Base-by-base conservation (phyloP, 2,113 vertebrate species). In the Eretmochelys imbricata region DNA sequence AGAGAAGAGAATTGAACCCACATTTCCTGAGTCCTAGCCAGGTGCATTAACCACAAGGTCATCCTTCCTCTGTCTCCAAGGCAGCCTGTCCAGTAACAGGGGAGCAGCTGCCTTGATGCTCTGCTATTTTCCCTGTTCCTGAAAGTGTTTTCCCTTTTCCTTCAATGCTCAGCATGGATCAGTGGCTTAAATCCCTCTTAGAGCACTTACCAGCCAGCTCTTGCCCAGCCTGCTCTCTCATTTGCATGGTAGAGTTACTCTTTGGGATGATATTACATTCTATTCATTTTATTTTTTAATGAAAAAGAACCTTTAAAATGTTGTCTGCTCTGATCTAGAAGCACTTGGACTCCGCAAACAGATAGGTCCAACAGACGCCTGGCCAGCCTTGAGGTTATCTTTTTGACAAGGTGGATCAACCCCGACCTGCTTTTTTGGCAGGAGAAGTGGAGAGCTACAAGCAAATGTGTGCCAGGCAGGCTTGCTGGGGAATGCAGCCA, bases 341-440 rank as follows among this genome's bases (percentile, higher is more conserved):
- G 83, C 87, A 69, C 0, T 0, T 35, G 57, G 38, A 53, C 42
- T 80, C 48, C 35, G 29, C 20, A 27, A 35, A 0, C 50, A 49
- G 57, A 25, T 80, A 89, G 14, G 76, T 25, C 20, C 93, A 49
- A 46, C 13, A 78, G 42, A 48, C 42, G 42, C 72, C 42, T 25
- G 42, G 72, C 6, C 90, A 53, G 55, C 84, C 51, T 76, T 85
- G 87, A 49, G 42, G 19, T 55, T 29, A 94, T 80, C 84, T 76
- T 31, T 95, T 76, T 80, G 95, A 80, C 51, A 53, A n/a, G 51
- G 80, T 42, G 46, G 46, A 90, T 88, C 82, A 88, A 55, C 19
- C 80, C 62, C 62, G 72, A 82, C 62, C 72, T 82, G 85, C 80
- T 84, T 72, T 35, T 78, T 91, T 91, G 83, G 89, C 78, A 84